Percentiles rank a stretch among this genome's conserved stretches.
These are phyloP conservation scores for Oeneis ivallda DNA, from an alignment of 2,888 invertebrate species.

Conservation along the genomic window DNA sequence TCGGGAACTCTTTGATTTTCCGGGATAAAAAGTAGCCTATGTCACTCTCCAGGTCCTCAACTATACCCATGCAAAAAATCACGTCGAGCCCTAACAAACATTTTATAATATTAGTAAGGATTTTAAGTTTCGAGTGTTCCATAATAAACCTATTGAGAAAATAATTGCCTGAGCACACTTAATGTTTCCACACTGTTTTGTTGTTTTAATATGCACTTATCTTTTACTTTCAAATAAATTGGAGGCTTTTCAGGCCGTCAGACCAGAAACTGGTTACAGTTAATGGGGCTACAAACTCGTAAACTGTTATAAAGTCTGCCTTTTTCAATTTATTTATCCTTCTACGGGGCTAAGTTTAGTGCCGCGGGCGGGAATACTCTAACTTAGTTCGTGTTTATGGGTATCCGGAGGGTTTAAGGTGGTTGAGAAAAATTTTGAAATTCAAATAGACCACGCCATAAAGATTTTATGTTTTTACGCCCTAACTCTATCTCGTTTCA, in stretches of 20 bases:
- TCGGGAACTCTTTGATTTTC: too few relatives aligned
- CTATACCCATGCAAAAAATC: too few relatives aligned
- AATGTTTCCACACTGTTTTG: too few relatives aligned
- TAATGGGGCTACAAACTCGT: conserved; percentile 29
- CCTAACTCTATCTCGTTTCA: not conserved
- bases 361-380: conserved; percentile 25
- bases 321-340: conserved; percentile 36
- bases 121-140: too few relatives aligned
- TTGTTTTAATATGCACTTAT: too few relatives aligned
- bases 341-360: conserved; percentile 28
- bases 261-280: conserved; percentile 23
- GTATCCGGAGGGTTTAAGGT: conserved; percentile 26
- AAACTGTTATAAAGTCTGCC: conserved; percentile 32
- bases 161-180: too few relatives aligned
- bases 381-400: conserved; percentile 34
- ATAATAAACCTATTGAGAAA: too few relatives aligned
- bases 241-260: not conserved
- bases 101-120: too few relatives aligned
- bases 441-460: conserved; percentile 19
- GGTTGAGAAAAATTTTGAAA: conserved; percentile 18
- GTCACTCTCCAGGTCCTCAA: too few relatives aligned
- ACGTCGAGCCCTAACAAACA: too few relatives aligned
- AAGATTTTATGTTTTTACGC: conserved; percentile 18
- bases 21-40: too few relatives aligned
- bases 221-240: not conserved